phyloP scores from a whole-genome alignment of 2,888 invertebrate species.

The Pachycephus smyrnensis region DNA sequence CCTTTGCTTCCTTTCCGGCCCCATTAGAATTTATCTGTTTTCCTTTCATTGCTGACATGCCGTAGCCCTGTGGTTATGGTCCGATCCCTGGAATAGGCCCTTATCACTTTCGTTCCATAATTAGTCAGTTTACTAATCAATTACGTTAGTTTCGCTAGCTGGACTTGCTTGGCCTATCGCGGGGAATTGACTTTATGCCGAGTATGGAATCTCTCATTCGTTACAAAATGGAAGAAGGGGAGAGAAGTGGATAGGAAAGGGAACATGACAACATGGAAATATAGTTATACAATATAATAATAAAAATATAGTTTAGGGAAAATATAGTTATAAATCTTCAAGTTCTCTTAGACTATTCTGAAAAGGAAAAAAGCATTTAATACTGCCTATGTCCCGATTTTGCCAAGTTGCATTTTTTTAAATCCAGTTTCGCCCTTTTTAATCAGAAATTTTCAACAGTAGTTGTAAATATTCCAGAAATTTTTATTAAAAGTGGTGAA shows the following conservation, averaged over 20 bases:
- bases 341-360: too few species aligned
- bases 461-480: background rate
- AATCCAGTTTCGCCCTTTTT: too few species aligned
- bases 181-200: background rate
- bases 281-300: too few species aligned
- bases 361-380: background rate
- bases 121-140: background rate
- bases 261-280: background rate
- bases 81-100: background rate
- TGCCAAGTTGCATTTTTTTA: background rate
- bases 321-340: background rate
- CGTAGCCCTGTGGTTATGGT: background rate
- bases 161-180: background rate
- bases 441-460: background rate
- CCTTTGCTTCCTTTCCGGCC: conserved; percentile 1
- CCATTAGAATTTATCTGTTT: conserved; percentile 10
- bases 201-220: background rate
- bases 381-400: background rate
- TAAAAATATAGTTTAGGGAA: too few species aligned
- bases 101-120: background rate
- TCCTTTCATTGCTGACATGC: conserved; percentile 3
- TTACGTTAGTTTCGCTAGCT: background rate
- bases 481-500: background rate
- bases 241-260: background rate
- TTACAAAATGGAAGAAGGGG: background rate